A percentile compares a stretch with the other conserved stretches of the same genome.
phyloP scores from a whole-genome alignment of 2,113 vertebrate species.

The Pycnonotus jocosus region DNA sequence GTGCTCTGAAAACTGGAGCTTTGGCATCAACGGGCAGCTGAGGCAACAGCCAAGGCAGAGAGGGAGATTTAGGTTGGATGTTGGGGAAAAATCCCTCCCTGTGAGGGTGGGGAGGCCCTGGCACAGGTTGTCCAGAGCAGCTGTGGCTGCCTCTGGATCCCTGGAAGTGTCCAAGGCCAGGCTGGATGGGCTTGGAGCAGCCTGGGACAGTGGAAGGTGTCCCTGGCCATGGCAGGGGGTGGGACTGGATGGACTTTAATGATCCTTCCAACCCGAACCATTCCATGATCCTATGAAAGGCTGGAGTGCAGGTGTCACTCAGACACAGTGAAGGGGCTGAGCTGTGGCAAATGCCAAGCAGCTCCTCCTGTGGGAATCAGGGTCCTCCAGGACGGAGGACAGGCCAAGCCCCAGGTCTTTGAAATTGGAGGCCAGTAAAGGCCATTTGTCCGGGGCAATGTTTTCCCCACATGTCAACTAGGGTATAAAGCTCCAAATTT shows the following conservation, averaged over 20 bases:
- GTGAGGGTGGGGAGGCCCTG: background rate
- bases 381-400: background rate
- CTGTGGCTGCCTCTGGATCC: background rate
- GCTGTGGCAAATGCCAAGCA: background rate
- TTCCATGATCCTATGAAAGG: background rate
- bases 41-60: background rate
- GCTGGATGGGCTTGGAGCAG: rapidly evolving
- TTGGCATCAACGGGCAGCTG: background rate
- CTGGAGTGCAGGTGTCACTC: background rate
- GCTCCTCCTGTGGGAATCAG: background rate
- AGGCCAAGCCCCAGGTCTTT: background rate
- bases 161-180: background rate
- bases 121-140: background rate
- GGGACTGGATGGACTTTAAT: background rate
- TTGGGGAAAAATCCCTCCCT: background rate
- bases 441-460: background rate
- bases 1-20: rapidly evolving
- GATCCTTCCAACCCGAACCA: background rate
- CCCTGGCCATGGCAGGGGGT: background rate
- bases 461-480: background rate
- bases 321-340: background rate
- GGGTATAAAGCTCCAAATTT: background rate
- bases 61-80: background rate
- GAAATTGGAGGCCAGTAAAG: constrained; percentile 14
- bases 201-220: background rate